Conservation (phyloP, 2,888 invertebrate species). For the Nezara viridula region DNA sequence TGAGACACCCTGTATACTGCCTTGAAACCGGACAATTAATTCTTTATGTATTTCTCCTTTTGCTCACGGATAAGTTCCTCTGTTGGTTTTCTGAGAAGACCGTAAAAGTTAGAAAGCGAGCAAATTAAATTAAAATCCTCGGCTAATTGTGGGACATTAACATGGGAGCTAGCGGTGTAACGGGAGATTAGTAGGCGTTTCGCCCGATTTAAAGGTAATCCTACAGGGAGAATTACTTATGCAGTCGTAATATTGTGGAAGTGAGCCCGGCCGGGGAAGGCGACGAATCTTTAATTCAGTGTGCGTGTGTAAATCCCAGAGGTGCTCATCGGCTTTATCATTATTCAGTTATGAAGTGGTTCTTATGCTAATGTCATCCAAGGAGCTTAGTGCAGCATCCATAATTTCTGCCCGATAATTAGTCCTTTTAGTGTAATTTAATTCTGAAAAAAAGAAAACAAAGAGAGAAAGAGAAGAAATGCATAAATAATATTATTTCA, state of each 20-base stretch:
- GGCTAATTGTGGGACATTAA: neutral
- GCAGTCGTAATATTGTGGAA: slow-evolving; percentile 25
- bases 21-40: no score
- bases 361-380: slow-evolving; percentile 15
- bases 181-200: neutral
- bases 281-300: slow-evolving; percentile 27
- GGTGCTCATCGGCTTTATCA: slow-evolving; percentile 3
- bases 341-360: slow-evolving; percentile 43
- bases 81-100: neutral
- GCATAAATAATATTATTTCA: neutral
- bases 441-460: neutral
- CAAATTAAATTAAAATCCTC: slow-evolving; percentile 18
- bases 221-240: neutral
- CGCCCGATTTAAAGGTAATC: slow-evolving; percentile 12
- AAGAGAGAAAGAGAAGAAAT: neutral
- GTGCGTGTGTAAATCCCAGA: slow-evolving; percentile 36
- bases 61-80: no score
- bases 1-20: no score
- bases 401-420: slow-evolving; percentile 16
- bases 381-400: slow-evolving; percentile 13
- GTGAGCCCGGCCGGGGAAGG: neutral
- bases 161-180: neutral
- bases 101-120: neutral
- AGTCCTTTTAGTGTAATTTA: neutral
- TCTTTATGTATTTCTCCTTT: no score